Percentiles rank a stretch among this genome's conserved stretches.
Evolutionary conservation across 2,888 invertebrate genomes (phyloP).

Genomic region (Dyspetes luteomarginatus): DNA sequence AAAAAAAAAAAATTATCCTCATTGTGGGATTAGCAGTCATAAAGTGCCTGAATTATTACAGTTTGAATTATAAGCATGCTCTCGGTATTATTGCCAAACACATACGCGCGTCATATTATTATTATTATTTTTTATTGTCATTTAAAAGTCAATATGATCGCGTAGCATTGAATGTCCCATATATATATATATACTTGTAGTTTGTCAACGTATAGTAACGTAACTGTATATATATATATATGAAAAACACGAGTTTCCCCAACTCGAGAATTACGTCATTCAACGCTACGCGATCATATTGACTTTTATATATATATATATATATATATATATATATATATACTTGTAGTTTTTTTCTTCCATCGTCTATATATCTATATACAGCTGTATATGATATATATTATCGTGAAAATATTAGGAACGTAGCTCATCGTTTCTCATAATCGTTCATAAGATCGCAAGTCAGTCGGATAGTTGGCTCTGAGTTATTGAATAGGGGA

Average conservation of each 20-base stretch:
- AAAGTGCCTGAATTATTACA: too few relatives aligned
- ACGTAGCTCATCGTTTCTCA: constrained; percentile 5
- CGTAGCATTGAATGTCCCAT: constrained; percentile 18
- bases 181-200: too few relatives aligned
- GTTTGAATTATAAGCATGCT: constrained; percentile 4
- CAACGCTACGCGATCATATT: too few relatives aligned
- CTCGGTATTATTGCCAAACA: neutral
- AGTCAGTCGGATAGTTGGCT: neutral
- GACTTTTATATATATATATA: neutral
- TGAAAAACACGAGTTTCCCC: too few relatives aligned
- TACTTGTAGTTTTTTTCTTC: neutral
- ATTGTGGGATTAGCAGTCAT: too few relatives aligned
- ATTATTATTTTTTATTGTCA: constrained; percentile 3
- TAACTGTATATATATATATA: too few relatives aligned
- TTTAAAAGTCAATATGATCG: constrained; percentile 40
- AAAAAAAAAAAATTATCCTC: too few relatives aligned
- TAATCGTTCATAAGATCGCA: constrained; percentile 16
- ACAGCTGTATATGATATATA: neutral
- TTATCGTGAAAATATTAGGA: neutral
- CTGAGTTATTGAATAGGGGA: neutral
- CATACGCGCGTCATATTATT: neutral
- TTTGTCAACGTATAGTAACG: too few relatives aligned
- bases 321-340: neutral
- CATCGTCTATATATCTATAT: neutral
- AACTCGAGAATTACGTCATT: too few relatives aligned